phyloP scores from a whole-genome alignment of 35 echinoderm and acorn worm species.

The Diadema setosum region DNA sequence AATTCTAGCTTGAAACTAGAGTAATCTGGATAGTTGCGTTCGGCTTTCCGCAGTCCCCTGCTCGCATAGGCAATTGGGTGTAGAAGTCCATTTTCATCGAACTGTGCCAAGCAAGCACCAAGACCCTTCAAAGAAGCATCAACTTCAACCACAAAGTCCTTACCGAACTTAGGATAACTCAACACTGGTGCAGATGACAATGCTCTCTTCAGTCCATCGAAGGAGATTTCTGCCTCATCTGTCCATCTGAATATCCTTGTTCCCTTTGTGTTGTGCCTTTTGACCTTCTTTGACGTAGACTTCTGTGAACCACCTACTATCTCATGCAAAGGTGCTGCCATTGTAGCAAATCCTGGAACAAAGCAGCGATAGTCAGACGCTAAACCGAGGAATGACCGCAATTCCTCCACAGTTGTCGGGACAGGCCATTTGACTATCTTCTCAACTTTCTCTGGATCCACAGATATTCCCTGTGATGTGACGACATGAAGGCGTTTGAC shows the following conservation, averaged over 20 bases:
- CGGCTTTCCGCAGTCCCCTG: constrained; percentile 25
- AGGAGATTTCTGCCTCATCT: constrained; percentile 10
- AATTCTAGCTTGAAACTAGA: too few relatives aligned
- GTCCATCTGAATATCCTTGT: not conserved
- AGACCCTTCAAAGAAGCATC: constrained; percentile 44
- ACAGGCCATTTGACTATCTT: constrained; percentile 26
- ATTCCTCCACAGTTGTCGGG: not conserved
- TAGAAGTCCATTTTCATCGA: not conserved
- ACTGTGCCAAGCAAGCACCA: constrained; percentile 23
- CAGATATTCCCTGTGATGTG: not conserved
- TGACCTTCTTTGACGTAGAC: not conserved
- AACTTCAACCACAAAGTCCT: constrained; percentile 31
- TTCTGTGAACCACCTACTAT: not conserved
- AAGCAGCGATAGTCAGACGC: constrained; percentile 47
- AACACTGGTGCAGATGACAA: constrained; percentile 22
- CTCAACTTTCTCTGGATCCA: constrained; percentile 37
- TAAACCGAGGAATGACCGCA: constrained; percentile 42
- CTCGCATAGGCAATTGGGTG: constrained; percentile 61
- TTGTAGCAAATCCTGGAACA: constrained; percentile 21
- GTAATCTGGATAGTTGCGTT: constrained; percentile 32
- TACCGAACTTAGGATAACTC: constrained; percentile 21
- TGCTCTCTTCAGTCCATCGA: not conserved
- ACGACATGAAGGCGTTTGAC: constrained; percentile 49
- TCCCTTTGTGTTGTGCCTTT: not conserved
- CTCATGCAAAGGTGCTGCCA: constrained; percentile 22